A percentile compares a stretch with the other conserved stretches of the same genome.
Conservation (phyloP, 1,140 invertebrate species). For the Parapsyche elsis region DNA sequence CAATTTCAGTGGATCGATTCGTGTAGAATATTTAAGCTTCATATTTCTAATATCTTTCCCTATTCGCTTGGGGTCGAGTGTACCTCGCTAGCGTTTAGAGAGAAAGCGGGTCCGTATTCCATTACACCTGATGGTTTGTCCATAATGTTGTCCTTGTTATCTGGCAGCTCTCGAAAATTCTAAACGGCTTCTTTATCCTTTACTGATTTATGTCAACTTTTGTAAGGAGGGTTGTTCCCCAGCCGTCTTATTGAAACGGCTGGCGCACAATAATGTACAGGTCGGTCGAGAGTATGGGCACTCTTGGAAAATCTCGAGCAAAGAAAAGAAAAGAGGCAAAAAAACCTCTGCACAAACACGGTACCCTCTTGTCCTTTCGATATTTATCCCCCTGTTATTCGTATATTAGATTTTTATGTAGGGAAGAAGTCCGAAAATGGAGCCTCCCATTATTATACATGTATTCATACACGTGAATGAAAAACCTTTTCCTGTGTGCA, state of each 20-base stretch:
- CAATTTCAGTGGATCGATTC: too few relatives aligned
- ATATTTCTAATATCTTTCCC: background rate
- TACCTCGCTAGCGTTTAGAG: conserved; percentile 19
- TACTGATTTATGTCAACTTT: conserved; percentile 52
- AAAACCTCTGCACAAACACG: conserved; percentile 43
- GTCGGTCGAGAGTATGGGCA: conserved; percentile 29
- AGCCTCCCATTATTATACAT: conserved; percentile 11
- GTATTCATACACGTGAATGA: conserved; percentile 20
- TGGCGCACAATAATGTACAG: conserved; percentile 45
- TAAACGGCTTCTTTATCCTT: conserved; percentile 50
- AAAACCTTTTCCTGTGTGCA: background rate
- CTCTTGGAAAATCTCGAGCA: conserved; percentile 44
- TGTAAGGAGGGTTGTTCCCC: conserved; percentile 42
- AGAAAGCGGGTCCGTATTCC: conserved; percentile 36
- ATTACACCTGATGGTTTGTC: conserved; percentile 48
- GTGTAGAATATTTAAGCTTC: too few relatives aligned
- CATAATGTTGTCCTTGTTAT: conserved; percentile 50
- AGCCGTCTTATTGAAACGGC: conserved; percentile 46
- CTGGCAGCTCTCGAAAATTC: conserved; percentile 39
- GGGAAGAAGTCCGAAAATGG: conserved; percentile 9
- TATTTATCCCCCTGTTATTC: conserved; percentile 47
- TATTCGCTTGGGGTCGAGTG: background rate
- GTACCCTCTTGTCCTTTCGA: conserved; percentile 50
- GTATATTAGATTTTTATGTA: conserved; percentile 38
- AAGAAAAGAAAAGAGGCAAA: conserved; percentile 22